Conservation (phyloP, 2,888 invertebrate species). For the Ditula angustiorana region DNA sequence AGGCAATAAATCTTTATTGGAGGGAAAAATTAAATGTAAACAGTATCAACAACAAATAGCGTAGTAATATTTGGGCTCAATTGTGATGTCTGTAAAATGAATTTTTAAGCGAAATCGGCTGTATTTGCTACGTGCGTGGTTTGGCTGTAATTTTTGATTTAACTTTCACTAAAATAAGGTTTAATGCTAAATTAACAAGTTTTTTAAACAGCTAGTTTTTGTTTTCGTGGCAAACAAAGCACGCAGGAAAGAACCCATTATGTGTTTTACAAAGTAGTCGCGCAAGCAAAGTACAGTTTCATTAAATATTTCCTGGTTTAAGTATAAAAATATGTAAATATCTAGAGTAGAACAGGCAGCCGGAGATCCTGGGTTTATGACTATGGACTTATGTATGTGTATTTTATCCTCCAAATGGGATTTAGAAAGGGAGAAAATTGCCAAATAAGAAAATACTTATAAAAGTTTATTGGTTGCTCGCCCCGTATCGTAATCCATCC, state of each 20-base stretch:
- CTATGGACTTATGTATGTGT: constrained; percentile 7
- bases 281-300: background rate
- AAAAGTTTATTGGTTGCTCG: constrained; percentile 31
- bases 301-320: constrained; percentile 3
- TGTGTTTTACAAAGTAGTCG: background rate
- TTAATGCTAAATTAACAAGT: background rate
- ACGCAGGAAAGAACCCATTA: background rate
- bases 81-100: no score
- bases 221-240: background rate
- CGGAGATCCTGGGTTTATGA: constrained; percentile 1
- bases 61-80: no score
- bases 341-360: background rate
- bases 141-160: no score
- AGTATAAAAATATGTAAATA: constrained; percentile 20
- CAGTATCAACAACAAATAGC: no score
- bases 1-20: no score
- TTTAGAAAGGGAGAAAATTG: constrained; percentile 32
- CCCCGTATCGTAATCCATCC: constrained; percentile 22
- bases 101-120: no score
- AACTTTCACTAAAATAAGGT: no score
- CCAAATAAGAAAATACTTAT: constrained; percentile 21
- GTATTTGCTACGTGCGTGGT: no score
- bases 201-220: background rate
- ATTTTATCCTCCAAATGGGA: constrained; percentile 17
- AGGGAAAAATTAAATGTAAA: no score